These are phyloP conservation scores for Trachelipus rathkii DNA, from an alignment of 1,140 invertebrate species.

Conservation along the genomic window DNA sequence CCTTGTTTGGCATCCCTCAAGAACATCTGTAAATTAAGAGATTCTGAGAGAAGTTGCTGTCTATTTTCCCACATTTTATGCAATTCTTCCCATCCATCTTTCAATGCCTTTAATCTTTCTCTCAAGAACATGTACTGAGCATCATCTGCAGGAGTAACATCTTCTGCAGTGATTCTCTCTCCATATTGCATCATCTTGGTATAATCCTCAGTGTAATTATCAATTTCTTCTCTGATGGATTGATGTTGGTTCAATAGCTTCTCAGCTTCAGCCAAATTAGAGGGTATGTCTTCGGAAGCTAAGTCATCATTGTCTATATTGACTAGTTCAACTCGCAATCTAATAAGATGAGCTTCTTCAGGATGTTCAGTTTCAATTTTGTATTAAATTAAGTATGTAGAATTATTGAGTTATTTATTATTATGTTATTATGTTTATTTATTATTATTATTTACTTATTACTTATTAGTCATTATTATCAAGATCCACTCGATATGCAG, in stretches of 20 bases:
- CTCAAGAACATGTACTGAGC: constrained; percentile 98
- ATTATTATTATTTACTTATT: too few relatives aligned
- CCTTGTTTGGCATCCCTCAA: constrained; percentile 94
- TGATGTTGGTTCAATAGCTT: constrained; percentile 93
- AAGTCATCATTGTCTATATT: constrained; percentile 95
- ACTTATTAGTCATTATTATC: too few relatives aligned
- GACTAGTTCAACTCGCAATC: constrained; percentile 98
- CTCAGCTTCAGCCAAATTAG: constrained; percentile 93
- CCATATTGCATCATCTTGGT: constrained; percentile 99
- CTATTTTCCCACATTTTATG: constrained; percentile 99
- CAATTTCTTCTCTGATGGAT: constrained; percentile 96
- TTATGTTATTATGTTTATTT: too few relatives aligned
- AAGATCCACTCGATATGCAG: too few relatives aligned
- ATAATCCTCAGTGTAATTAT: constrained; percentile 97
- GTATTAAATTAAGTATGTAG: too few relatives aligned
- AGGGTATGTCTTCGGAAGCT: constrained; percentile 95
- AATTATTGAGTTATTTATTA: too few relatives aligned
- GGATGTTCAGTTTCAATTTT: constrained; percentile 88
- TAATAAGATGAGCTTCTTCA: constrained; percentile 88
- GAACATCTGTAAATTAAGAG: constrained; percentile 90
- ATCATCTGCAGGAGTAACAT: constrained; percentile 78
- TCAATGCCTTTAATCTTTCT: constrained; percentile 90
- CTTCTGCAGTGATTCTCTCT: constrained; percentile 63
- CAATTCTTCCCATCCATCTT: constrained; percentile 97
- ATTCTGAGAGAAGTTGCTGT: constrained; percentile 89